Evolutionary conservation across 2,888 invertebrate genomes (phyloP).

Genomic region (Andrena minutula): DNA sequence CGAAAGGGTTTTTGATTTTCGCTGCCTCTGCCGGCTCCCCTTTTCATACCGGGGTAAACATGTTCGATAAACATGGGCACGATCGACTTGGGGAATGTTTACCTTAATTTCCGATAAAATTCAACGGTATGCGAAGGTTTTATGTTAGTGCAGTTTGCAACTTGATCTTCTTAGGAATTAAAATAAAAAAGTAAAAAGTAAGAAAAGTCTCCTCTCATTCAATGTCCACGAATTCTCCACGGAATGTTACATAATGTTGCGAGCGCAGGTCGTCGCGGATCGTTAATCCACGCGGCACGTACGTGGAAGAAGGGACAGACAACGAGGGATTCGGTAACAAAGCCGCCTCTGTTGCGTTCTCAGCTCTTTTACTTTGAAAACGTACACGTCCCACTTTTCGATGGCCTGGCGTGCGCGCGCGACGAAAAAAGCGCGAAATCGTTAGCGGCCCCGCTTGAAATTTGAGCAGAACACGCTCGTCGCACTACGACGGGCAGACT

Average conservation of each 20-base stretch:
- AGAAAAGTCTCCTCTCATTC: background rate
- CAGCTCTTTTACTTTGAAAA: conserved; percentile 63
- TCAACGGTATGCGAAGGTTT: too few species aligned
- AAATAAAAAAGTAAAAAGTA: too few species aligned
- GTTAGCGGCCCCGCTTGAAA: conserved; percentile 48
- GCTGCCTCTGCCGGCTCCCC: too few species aligned
- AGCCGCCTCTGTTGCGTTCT: conserved; percentile 32
- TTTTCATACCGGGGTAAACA: background rate
- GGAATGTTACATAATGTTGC: background rate
- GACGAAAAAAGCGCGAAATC: conserved; percentile 30
- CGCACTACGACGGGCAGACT: background rate
- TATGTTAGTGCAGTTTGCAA: too few species aligned
- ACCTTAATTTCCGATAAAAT: too few species aligned
- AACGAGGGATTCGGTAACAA: conserved; percentile 62
- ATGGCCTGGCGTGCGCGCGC: conserved; percentile 10
- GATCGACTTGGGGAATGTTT: too few species aligned
- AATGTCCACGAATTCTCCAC: background rate
- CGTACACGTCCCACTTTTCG: conserved; percentile 58
- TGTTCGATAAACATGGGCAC: background rate
- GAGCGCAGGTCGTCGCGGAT: conserved; percentile 20
- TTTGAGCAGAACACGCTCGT: conserved; percentile 30
- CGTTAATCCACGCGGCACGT: conserved; percentile 34
- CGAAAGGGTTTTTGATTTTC: background rate
- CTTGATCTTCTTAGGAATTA: too few species aligned
- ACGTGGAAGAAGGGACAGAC: conserved; percentile 12